Base-by-base conservation (phyloP, 2,888 invertebrate genomes). In the Pheosia gnoma region DNA sequence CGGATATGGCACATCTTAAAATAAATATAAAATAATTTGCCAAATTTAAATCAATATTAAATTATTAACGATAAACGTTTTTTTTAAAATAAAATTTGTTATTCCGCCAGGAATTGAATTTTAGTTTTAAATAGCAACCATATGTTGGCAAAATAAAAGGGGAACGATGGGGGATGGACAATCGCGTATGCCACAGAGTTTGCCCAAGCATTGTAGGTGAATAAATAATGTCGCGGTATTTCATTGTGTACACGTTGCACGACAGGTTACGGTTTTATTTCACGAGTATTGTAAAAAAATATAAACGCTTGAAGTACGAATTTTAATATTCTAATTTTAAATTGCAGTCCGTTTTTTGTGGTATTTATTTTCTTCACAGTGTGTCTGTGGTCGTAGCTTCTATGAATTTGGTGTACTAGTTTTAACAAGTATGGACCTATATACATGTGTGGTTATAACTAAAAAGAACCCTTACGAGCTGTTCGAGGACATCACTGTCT, bases 21-120 rank as follows among this genome's bases (percentile, higher is more conserved):
- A 38, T 54, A 1, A 38, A 54, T 36, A 7, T 6, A 39, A 39
- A 39, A 55, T 39, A 13, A 39, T 55, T 55, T 39, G 36, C 4
- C 55, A 55, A 55, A n/a, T 55, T 55, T 55, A 38, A 53, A 36
- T 37, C 25, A 25, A 1, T 25, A 54, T n/a, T 53, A 53, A 54
- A 8, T 54, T 11, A 11, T 55, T 55, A 13, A 13, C 13, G 13
- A 51, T 4, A 11, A 52, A 25, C 37, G 0, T 25, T 25, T 25
- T 11, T 13, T 53, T 1, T 0, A 38, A 8, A 53, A 53, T 53
- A 53, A 53, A 53, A 53, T 37, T 41, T 25, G 53, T 53, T 53
- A 36, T 53, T 53, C 53, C 53, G 11, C 8, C 11, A 3, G 9
- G 3, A 37, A 37, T 10, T 9, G 8, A 38, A 10, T n/a, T 53